Evolutionary conservation across 2,113 vertebrate genomes (phyloP).

Genomic region (Hyperopisus bebe): DNA sequence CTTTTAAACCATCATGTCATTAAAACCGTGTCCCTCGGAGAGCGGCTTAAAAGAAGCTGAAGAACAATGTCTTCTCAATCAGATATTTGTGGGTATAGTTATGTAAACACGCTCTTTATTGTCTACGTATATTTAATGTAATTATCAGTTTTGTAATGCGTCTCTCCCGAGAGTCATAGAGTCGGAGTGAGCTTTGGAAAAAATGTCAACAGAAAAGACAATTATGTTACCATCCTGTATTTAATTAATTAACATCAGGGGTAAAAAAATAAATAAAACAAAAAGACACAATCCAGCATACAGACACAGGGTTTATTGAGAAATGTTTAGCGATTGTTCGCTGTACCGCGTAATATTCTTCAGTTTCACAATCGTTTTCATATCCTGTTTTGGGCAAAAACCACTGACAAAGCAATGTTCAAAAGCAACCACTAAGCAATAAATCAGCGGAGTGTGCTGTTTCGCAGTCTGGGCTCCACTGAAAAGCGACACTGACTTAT

Average conservation of each 20-base stretch:
- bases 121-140: constrained; percentile 88
- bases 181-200: constrained; percentile 59
- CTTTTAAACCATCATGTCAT: constrained; percentile 86
- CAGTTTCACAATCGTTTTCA: constrained; percentile 15
- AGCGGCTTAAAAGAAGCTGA: constrained; percentile 71
- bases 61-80: constrained; percentile 83
- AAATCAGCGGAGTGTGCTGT: not conserved
- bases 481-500: not conserved
- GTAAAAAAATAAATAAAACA: not conserved
- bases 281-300: not conserved
- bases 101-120: constrained; percentile 84
- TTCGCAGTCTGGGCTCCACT: not conserved
- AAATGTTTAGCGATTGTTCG: constrained; percentile 21
- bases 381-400: constrained; percentile 22
- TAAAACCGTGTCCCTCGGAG: constrained; percentile 74
- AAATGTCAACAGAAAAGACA: constrained; percentile 82
- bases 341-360: constrained; percentile 15
- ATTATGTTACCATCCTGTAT: constrained; percentile 28
- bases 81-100: constrained; percentile 84
- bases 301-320: constrained; percentile 12
- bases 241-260: constrained; percentile 25
- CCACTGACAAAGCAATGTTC: constrained; percentile 8
- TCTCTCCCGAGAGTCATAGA: constrained; percentile 68
- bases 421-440: not conserved
- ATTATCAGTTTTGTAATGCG: constrained; percentile 82